These are phyloP conservation scores for Gasteruption jaculator DNA, from an alignment of 2,888 invertebrate species.

Conservation along the genomic window DNA sequence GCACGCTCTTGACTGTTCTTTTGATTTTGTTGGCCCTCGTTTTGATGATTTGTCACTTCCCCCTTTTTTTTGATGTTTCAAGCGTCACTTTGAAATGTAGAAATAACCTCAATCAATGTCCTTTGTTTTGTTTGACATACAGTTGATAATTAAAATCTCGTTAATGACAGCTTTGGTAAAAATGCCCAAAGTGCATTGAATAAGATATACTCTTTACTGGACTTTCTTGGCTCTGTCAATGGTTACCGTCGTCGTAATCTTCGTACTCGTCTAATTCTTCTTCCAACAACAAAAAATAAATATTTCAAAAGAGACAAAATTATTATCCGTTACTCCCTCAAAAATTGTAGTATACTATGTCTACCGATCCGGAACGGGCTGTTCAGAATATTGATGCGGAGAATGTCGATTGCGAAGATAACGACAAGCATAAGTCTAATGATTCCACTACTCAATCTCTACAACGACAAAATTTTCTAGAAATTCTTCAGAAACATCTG, in stretches of 20 bases:
- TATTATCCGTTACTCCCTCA: too few relatives aligned
- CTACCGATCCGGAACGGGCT: slow-evolving; percentile 62
- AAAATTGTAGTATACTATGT: slow-evolving; percentile 53
- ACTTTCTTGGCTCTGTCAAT: too few relatives aligned
- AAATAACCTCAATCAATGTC: too few relatives aligned
- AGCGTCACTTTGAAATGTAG: slow-evolving; percentile 31
- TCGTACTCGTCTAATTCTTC: too few relatives aligned
- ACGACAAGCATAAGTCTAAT: slow-evolving; percentile 56
- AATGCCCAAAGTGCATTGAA: too few relatives aligned
- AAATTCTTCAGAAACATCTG: slow-evolving; percentile 58
- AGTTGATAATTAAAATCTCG: too few relatives aligned
- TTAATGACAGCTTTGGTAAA: too few relatives aligned
- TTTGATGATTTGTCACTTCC: slow-evolving; percentile 1
- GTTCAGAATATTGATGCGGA: slow-evolving; percentile 65
- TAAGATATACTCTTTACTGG: too few relatives aligned
- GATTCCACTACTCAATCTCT: slow-evolving; percentile 53
- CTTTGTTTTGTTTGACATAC: too few relatives aligned
- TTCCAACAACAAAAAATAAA: too few relatives aligned
- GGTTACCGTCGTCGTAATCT: too few relatives aligned
- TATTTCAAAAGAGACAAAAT: too few relatives aligned
- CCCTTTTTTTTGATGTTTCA: slow-evolving; percentile 20
- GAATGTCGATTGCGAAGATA: slow-evolving; percentile 64
- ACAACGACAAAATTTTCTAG: slow-evolving; percentile 56
- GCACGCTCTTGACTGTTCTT: slow-evolving; percentile 3
- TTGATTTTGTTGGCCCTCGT: neutral